These are phyloP conservation scores for Casuarius casuarius DNA, from an alignment of 2,113 vertebrate genomes.

Conservation along the genomic window DNA sequence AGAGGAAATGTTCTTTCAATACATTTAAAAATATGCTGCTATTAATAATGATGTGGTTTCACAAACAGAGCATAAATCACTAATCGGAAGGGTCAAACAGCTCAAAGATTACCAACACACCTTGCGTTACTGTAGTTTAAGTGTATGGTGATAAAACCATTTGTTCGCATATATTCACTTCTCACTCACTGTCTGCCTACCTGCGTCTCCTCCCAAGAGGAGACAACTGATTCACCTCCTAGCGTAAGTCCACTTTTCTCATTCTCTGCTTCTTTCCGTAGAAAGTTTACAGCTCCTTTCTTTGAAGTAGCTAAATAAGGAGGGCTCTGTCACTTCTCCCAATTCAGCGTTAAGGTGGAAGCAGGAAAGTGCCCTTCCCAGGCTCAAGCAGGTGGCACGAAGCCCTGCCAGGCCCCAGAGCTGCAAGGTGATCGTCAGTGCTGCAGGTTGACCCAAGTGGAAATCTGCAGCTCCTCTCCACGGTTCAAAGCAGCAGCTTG, in stretches of 20 bases:
- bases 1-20: neutral
- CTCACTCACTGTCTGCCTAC: neutral
- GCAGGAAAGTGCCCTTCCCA: fast-evolving
- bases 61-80: neutral
- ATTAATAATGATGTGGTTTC: neutral
- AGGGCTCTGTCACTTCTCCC: fast-evolving
- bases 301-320: fast-evolving
- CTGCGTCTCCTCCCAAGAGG: neutral
- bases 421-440: neutral
- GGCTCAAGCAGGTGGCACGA: neutral
- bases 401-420: neutral
- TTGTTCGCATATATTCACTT: neutral
- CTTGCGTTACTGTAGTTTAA: neutral
- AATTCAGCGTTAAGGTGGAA: neutral
- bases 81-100: neutral
- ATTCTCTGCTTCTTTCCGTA: neutral
- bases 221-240: neutral
- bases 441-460: neutral
- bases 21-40: no score
- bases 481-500: neutral
- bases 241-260: neutral
- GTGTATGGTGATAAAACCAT: neutral
- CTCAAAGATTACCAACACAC: no score
- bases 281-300: neutral
- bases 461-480: neutral